A percentile compares a stretch with the other conserved stretches of the same genome.
These are phyloP conservation scores for Nesoenas mayeri DNA, from an alignment of 2,113 vertebrate genomes.

Conservation along the genomic window DNA sequence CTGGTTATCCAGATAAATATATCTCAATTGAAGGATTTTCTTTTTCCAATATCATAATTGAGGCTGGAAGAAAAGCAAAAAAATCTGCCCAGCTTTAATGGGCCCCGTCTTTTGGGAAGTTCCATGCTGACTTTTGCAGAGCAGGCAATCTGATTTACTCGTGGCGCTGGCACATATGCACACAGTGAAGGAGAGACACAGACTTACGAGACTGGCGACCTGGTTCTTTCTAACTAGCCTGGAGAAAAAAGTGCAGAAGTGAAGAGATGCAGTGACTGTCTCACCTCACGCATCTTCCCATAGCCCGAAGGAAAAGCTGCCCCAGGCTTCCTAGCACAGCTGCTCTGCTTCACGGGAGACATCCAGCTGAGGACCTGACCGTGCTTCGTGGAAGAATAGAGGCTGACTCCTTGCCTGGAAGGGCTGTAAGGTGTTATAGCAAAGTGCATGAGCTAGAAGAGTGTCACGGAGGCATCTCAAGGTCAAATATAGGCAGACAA, in stretches of 20 bases:
- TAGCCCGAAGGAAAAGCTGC: neutral
- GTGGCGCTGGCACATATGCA: accelerated
- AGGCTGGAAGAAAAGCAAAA: neutral
- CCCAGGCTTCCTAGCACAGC: neutral
- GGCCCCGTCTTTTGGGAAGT: neutral
- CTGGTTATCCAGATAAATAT: neutral
- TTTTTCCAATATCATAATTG: neutral
- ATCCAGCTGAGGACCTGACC: neutral
- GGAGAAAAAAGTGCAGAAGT: neutral
- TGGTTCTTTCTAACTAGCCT: neutral
- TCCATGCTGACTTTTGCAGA: neutral
- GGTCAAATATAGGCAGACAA: too few species aligned
- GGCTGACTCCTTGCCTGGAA: neutral
- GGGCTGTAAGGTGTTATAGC: neutral
- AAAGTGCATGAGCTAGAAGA: neutral
- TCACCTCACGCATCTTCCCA: neutral
- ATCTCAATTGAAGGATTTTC: neutral
- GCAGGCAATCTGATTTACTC: neutral
- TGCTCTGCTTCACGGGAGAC: neutral
- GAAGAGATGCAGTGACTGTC: neutral
- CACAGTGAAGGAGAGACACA: neutral
- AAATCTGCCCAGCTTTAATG: neutral
- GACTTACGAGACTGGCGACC: neutral
- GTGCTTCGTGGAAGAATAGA: neutral
- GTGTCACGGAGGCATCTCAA: too few species aligned